Evolutionary conservation across 2,888 invertebrate species (phyloP), one percentile per base, ranked within the genome.

Genomic region (Elysia crispata): DNA sequence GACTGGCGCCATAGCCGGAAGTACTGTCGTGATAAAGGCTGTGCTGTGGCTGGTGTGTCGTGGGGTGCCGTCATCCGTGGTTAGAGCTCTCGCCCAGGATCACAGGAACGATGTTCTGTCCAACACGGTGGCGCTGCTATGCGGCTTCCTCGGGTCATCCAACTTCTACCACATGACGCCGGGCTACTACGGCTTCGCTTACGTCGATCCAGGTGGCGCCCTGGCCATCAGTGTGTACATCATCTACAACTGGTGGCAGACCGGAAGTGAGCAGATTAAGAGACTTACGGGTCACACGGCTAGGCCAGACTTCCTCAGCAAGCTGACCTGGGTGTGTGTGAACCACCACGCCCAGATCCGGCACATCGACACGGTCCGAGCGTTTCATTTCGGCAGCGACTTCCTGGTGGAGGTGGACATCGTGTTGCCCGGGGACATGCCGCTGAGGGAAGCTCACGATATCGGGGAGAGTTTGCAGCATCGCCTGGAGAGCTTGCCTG

Each of bases 61-160:
- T 30, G 84, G 86, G 54, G 86, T 89, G 54, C 81, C 83, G 1
- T 82, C 84, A 31, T 80, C 84, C 6, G 90, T 90, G 3, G 89
- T 92, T 15, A 86, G 86, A 70, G 92, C 93, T 0, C 86, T 93
- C 67, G 91, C 93, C 0, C 91, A 91, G 85, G 93, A 93, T 82
- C 93, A 93, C 83, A 87, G 93, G 25, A 93, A 93, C 83, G 93
- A 93, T 81, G 92, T 93, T 28, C 69, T 93, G 50, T 93, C 93
- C 15, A 93, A 93, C 83, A 82, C 88, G n/a, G 89, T 91, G 0
- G 93, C 93, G 15, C 85, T 93, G 1, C 81, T 91, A 18, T 93
- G 92, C 85, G 93, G 93, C 30, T 91, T 91, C 77, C 85, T 93
- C 50, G 89, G 89, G 88, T 77, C 69, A 8, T 13, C 69, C 57